Evolutionary conservation across 1,140 invertebrate genomes (phyloP), one percentile per base, ranked within the genome.

Genomic region (Leptonema lineaticorne): DNA sequence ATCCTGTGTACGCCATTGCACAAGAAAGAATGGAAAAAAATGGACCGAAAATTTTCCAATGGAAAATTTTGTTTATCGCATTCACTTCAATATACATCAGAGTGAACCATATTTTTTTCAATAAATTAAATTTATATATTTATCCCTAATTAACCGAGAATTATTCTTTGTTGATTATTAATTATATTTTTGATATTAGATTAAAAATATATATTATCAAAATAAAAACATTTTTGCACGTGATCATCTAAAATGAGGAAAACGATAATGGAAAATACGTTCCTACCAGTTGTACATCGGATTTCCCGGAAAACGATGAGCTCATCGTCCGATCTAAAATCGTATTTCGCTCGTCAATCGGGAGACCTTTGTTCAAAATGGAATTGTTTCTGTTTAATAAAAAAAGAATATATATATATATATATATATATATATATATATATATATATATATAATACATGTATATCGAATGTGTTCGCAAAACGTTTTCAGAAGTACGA

Each of bases 211-310:
- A n/a, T n/a, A n/a, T n/a, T n/a, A n/a, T n/a, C n/a, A n/a, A n/a
- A n/a, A n/a, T n/a, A n/a, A n/a, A n/a, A n/a, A n/a, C n/a, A n/a
- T n/a, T n/a, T n/a, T n/a, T n/a, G n/a, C n/a, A n/a, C n/a, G n/a
- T n/a, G n/a, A n/a, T n/a, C n/a, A n/a, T n/a, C n/a, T n/a, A n/a
- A n/a, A n/a, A 53, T 24, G 9, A 53, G 50, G 50, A 53, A 53
- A 53, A 53, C 50, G 27, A 53, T 26, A 20, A 53, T 53, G 50
- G 50, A 53, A 53, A 53, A 53, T 5, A 50, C 46, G 18, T 50
- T 53, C 27, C 27, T 53, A 24, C 50, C 50, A 24, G 50, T 9
- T 24, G 50, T 53, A 2, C 50, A 53, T 26, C 8, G 20, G 20
- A 7, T 22, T 53, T 53, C 50, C 20, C 50, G 50, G 50, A 26